Base-by-base conservation (phyloP, 2,113 vertebrate genomes). In the Tinamus guttatus region DNA sequence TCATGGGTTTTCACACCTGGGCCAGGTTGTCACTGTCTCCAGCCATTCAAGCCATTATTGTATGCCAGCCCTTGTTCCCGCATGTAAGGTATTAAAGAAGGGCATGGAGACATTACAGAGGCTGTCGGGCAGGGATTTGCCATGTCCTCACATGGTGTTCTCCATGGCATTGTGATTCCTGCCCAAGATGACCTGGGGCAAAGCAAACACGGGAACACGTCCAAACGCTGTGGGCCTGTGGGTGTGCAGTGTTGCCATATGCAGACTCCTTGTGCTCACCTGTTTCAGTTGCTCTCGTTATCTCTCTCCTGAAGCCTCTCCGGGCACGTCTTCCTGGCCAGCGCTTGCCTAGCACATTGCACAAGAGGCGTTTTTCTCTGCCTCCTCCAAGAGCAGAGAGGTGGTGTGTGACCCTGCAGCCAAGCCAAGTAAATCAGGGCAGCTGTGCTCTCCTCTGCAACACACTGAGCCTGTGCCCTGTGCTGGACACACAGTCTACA, bases 1-100 rank as follows among this genome's bases (percentile, higher is more conserved):
- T 24, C 38, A 16, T 0, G 0, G 5, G 60, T 30, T 49, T 32
- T 56, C 62, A 28, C 1, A 2, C 7, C 8, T 2, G 12, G 38
- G 24, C 65, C 51, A 75, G 25, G 25, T 1, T 75, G 67, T 52
- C 62, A 7, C 0, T 45, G 51, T 62, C 34, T 27, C 18, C 84
- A 82, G 56, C 18, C 70, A 3, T 34, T 71, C 52, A 73, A 36
- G n/a, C 11, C 64, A 5, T 68, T 65, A 1, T 3, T 49, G 49
- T 54, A 32, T 32, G 10, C 7, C 76, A 74, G 9, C 38, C 56
- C 34, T 2, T 7, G 12, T 9, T 56, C 43, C 62, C 19, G 49
- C 54, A 9, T 8, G 17, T 22, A n/a, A 11, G 18, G 17, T 64
- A 7, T n/a, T 30, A 8, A 19, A 15, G 38, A 82, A 52, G 80